Evolutionary conservation across 2,888 invertebrate species (phyloP).

Genomic region (Caenorhabditis sp.): DNA sequence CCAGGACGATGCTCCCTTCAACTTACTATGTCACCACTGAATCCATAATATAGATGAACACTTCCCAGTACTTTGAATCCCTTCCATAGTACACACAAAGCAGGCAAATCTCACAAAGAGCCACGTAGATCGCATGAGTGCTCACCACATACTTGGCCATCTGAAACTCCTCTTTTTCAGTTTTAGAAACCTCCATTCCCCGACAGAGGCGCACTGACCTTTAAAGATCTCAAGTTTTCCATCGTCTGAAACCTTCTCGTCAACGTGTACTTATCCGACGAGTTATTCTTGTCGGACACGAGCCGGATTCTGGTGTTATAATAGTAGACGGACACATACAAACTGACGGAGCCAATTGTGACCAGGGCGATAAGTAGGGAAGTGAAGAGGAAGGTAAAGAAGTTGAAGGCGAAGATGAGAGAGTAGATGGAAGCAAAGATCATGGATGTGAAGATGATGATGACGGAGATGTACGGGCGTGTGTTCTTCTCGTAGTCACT

Average conservation of each 20-base stretch:
- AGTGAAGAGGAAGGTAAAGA: conserved; percentile 40
- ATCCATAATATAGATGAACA: conserved; percentile 40
- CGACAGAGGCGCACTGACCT: conserved; percentile 3
- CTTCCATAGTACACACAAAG: conserved; percentile 30
- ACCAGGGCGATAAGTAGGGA: conserved; percentile 24
- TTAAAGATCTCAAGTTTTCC: conserved; percentile 47
- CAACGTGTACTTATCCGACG: conserved; percentile 25
- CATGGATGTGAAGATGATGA: conserved; percentile 39
- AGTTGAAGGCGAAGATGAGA: conserved; percentile 44
- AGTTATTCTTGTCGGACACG: conserved; percentile 20
- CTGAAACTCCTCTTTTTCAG: conserved; percentile 8
- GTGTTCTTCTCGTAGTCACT: conserved; percentile 47
- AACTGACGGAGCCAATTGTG: background rate
- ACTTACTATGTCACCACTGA: conserved; percentile 46
- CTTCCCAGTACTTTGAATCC: conserved; percentile 36
- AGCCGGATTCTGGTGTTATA: conserved; percentile 31
- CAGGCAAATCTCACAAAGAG: conserved; percentile 34
- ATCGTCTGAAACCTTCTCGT: conserved; percentile 43
- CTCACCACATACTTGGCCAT: conserved; percentile 52
- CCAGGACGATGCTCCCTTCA: background rate
- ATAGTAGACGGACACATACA: conserved; percentile 39
- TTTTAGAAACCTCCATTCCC: background rate
- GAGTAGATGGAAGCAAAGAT: conserved; percentile 40
- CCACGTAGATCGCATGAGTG: conserved; percentile 40
- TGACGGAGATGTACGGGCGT: conserved; percentile 39